Conservation (phyloP, 2,888 invertebrate genomes). For the Synergus gifuensis region DNA sequence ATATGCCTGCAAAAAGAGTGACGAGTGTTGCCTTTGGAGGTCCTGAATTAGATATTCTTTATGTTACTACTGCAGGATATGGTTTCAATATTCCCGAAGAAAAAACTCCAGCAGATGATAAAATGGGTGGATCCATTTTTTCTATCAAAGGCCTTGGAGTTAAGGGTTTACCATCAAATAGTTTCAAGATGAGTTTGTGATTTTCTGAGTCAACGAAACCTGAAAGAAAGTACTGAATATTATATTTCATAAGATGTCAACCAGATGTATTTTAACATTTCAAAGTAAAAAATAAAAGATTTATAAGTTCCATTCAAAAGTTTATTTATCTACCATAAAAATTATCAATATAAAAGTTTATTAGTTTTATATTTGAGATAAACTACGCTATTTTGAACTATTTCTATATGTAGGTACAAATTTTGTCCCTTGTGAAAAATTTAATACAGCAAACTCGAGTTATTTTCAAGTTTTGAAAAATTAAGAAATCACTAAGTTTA, state of each 20-base stretch:
- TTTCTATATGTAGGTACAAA: too few species aligned
- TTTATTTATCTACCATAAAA: neutral
- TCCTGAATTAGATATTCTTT: constrained; percentile 82
- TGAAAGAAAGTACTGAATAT: neutral
- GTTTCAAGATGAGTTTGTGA: neutral
- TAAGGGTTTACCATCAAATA: constrained; percentile 61
- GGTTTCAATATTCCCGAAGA: constrained; percentile 76
- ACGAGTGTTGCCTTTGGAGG: constrained; percentile 87
- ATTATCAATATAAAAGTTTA: neutral
- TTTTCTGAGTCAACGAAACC: neutral
- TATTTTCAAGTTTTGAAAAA: too few species aligned
- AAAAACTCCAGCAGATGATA: constrained; percentile 70
- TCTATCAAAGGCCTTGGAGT: constrained; percentile 74
- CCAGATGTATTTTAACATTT: neutral
- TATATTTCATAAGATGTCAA: neutral
- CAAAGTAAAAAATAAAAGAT: neutral
- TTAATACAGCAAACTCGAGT: too few species aligned
- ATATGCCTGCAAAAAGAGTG: constrained; percentile 81
- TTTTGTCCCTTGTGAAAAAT: too few species aligned
- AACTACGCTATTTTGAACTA: too few species aligned
- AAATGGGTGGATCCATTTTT: constrained; percentile 78
- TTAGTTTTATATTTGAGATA: neutral
- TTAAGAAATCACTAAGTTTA: too few species aligned
- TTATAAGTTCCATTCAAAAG: neutral
- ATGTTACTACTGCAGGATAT: constrained; percentile 82